phyloP scores from a whole-genome alignment of 2,797 vertebrate species.

The Eurystomus glaucurus region DNA sequence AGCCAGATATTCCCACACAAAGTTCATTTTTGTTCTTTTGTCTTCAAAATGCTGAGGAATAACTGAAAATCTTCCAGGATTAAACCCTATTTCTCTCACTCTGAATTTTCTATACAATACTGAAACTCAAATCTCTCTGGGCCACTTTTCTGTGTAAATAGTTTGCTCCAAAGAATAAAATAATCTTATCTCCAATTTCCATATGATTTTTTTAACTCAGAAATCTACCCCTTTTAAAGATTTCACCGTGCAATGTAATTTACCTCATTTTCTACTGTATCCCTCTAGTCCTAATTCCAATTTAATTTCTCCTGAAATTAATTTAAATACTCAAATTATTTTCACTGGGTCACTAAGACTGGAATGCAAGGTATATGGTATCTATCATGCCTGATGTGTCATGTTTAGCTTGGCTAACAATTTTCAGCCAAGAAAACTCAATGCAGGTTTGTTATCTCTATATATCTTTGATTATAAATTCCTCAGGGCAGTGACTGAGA shows the following conservation, averaged over 20 bases:
- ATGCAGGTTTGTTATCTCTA: neutral
- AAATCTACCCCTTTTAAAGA: neutral
- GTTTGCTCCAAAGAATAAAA: neutral
- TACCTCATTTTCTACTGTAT: neutral
- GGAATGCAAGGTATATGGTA: neutral
- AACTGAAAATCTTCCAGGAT: neutral
- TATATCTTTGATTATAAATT: constrained; percentile 21
- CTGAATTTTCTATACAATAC: neutral
- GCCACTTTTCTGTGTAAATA: neutral
- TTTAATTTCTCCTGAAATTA: neutral
- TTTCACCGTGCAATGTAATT: neutral
- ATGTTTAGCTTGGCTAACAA: neutral
- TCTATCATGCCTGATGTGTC: neutral
- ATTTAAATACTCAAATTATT: neutral
- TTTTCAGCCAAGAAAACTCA: constrained; percentile 10
- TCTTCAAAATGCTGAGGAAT: neutral
- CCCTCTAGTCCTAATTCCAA: neutral
- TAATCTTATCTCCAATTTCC: neutral
- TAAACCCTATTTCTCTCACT: neutral
- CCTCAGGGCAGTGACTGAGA: constrained; percentile 30
- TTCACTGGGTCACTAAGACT: neutral
- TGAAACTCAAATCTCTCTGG: neutral
- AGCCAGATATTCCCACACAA: neutral
- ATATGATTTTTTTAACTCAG: neutral
- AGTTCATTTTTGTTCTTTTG: neutral